phyloP scores from a whole-genome alignment of 2,888 invertebrate genomes.

The Gasteruption jaculator region DNA sequence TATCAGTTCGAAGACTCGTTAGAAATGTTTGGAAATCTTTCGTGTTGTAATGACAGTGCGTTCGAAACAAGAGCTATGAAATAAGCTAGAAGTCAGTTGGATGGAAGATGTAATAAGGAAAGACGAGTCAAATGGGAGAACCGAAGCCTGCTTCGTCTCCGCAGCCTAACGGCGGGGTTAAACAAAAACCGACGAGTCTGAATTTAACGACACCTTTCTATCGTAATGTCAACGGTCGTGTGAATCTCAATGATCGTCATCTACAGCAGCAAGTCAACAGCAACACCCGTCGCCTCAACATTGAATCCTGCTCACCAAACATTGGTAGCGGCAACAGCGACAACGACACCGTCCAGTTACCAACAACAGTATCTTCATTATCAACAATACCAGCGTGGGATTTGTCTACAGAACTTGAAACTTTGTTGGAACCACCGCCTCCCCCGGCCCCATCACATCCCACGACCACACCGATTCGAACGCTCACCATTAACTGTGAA shows the following conservation, averaged over 20 bases:
- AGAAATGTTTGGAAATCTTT: no score
- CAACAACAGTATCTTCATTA: slow-evolving; percentile 40
- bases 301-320: slow-evolving; percentile 23
- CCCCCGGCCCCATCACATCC: slow-evolving; percentile 45
- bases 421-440: slow-evolving; percentile 43
- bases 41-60: no score
- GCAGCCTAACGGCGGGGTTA: slow-evolving; percentile 48
- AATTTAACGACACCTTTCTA: slow-evolving; percentile 49
- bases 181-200: slow-evolving; percentile 46
- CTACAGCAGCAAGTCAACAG: slow-evolving; percentile 37
- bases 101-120: no score
- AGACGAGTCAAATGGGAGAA: slow-evolving; percentile 51
- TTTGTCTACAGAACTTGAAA: slow-evolving; percentile 42
- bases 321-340: slow-evolving; percentile 22
- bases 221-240: slow-evolving; percentile 48
- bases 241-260: slow-evolving; percentile 48
- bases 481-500: slow-evolving; percentile 29
- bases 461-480: slow-evolving; percentile 30
- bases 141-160: slow-evolving; percentile 45
- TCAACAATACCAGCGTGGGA: slow-evolving; percentile 41
- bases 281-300: neutral
- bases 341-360: slow-evolving; percentile 31
- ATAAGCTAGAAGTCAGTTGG: no score
- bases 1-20: no score
- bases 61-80: no score